Evolutionary conservation across 1,140 invertebrate species (phyloP).

Genomic region (Lasioglossum albipes): DNA sequence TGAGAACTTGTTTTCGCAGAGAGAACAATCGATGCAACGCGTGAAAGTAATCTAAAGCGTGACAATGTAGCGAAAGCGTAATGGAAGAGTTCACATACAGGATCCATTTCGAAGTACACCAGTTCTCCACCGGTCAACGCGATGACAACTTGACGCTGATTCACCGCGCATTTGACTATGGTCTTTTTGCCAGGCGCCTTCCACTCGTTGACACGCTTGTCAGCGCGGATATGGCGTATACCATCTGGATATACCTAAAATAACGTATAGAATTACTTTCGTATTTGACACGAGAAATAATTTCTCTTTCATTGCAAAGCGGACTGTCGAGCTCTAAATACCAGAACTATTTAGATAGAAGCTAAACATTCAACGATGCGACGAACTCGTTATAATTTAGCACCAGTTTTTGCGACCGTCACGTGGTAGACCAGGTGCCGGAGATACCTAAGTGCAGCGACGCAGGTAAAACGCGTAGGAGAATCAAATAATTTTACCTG

Average conservation of each 20-base stretch:
- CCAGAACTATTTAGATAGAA: slow-evolving; percentile 64
- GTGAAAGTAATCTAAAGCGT: slow-evolving; percentile 7
- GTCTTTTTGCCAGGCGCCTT: slow-evolving; percentile 98
- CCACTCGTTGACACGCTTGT: slow-evolving; percentile 99
- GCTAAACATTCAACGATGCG: slow-evolving; percentile 74
- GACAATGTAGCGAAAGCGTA: neutral
- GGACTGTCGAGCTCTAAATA: slow-evolving; percentile 60
- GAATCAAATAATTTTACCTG: slow-evolving; percentile 84
- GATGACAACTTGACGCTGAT: slow-evolving; percentile 99
- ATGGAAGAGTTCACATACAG: slow-evolving; percentile 84
- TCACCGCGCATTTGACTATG: slow-evolving; percentile 98
- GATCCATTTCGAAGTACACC: slow-evolving; percentile 99
- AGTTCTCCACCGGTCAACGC: slow-evolving; percentile 98
- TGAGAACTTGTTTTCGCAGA: slow-evolving; percentile 56
- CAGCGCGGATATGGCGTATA: slow-evolving; percentile 98
- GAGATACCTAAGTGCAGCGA: slow-evolving; percentile 75
- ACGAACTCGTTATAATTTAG: slow-evolving; percentile 67
- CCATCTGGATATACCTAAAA: slow-evolving; percentile 96
- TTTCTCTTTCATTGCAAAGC: too few relatives aligned
- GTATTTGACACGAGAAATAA: too few relatives aligned
- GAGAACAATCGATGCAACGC: slow-evolving; percentile 70
- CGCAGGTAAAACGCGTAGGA: neutral
- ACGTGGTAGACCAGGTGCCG: slow-evolving; percentile 72
- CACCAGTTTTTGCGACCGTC: slow-evolving; percentile 72
- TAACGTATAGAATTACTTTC: neutral